Conservation (phyloP, 2,888 invertebrate species). For the Brenthis ino region DNA sequence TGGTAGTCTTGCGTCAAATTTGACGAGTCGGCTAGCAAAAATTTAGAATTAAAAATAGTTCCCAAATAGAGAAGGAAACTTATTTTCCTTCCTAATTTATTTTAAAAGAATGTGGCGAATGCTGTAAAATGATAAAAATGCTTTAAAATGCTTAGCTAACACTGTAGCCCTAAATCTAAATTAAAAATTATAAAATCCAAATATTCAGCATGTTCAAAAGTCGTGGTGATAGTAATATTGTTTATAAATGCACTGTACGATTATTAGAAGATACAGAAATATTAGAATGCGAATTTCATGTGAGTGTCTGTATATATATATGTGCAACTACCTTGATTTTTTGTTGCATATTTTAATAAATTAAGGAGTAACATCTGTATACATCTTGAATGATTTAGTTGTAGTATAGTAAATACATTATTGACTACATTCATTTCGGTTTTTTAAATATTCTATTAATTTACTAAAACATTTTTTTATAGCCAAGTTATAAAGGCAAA, state of each 20-base stretch:
- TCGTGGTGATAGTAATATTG: slow-evolving; percentile 91
- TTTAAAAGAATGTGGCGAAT: background rate
- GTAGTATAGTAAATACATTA: background rate
- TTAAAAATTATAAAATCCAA: slow-evolving; percentile 10
- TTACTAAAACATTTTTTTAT: slow-evolving; percentile 55
- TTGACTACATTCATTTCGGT: too few relatives aligned
- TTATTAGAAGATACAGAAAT: slow-evolving; percentile 95
- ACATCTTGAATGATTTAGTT: background rate
- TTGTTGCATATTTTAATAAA: background rate
- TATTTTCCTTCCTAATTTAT: slow-evolving; percentile 12
- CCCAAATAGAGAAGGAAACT: slow-evolving; percentile 3
- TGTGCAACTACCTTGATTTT: background rate
- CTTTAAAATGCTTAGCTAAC: slow-evolving; percentile 4
- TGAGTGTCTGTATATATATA: slow-evolving; percentile 50
- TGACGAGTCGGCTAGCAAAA: slow-evolving; percentile 16
- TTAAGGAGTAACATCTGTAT: background rate
- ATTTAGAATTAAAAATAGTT: slow-evolving; percentile 20
- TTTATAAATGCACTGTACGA: slow-evolving; percentile 93
- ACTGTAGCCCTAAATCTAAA: background rate
- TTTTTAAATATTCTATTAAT: background rate
- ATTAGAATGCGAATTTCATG: slow-evolving; percentile 95
- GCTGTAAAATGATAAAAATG: background rate
- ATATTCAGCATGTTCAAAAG: slow-evolving; percentile 79
- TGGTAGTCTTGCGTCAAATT: slow-evolving; percentile 23
- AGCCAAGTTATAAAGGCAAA: slow-evolving; percentile 95